Percentiles rank a stretch among this genome's conserved stretches.
These are phyloP conservation scores for Diadumene lineata DNA, from an alignment of 92 coral and sea anemone genomes.

Conservation along the genomic window DNA sequence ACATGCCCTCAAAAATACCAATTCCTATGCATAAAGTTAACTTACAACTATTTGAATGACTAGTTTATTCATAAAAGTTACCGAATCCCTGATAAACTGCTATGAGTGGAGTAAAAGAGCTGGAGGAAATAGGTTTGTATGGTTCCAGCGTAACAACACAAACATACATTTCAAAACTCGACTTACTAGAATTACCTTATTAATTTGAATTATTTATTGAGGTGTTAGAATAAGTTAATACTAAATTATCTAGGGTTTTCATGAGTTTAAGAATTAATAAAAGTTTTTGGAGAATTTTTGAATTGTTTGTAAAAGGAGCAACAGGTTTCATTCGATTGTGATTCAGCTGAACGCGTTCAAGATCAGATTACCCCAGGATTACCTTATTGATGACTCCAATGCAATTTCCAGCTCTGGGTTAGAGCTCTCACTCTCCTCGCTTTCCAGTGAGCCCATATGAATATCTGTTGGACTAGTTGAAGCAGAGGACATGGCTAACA, in stretches of 20 bases:
- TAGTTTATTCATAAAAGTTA: slow-evolving; percentile 32
- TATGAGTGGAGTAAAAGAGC: background rate
- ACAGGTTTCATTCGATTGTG: slow-evolving; percentile 14
- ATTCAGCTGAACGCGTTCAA: no score
- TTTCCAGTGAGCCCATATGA: slow-evolving; percentile 38
- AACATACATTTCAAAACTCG: no score
- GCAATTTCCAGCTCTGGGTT: slow-evolving; percentile 69
- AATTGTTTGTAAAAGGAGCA: slow-evolving; percentile 11
- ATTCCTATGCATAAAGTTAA: slow-evolving; percentile 65
- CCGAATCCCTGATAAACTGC: background rate
- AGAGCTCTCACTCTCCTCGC: slow-evolving; percentile 59
- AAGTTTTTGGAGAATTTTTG: background rate
- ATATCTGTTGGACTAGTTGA: slow-evolving; percentile 40
- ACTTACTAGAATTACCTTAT: background rate
- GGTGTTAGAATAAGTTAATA: background rate
- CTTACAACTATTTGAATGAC: slow-evolving; percentile 15
- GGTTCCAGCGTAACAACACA: no score
- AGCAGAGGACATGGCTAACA: slow-evolving; percentile 12
- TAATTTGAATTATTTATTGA: slow-evolving; percentile 9
- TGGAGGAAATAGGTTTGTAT: no score
- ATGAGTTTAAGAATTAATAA: background rate
- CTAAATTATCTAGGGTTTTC: background rate
- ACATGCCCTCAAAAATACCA: slow-evolving; percentile 60
- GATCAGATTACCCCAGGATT: no score
- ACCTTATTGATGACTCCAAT: slow-evolving; percentile 66